Evolutionary conservation across 1,140 invertebrate genomes (phyloP).

Genomic region (Coenobita brevimanus): DNA sequence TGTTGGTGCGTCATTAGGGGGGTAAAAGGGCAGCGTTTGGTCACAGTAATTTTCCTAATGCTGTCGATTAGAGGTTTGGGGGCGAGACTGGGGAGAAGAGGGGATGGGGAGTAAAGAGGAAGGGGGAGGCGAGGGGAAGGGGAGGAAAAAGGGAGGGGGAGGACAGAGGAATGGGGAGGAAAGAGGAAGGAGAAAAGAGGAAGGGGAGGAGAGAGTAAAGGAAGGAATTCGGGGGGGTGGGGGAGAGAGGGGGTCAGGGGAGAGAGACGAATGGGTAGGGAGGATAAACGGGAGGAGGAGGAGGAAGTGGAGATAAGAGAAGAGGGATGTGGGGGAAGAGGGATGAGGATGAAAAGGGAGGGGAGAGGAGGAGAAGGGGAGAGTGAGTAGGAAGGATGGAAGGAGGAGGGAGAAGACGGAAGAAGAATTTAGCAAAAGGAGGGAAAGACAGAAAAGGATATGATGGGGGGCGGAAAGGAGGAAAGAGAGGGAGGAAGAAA

Average conservation of each 20-base stretch:
- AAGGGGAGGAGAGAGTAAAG: not conserved
- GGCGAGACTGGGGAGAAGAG: not conserved
- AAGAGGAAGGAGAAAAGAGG: not conserved
- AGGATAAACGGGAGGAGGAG: not conserved
- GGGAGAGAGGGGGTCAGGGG: not conserved
- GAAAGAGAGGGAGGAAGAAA: not conserved
- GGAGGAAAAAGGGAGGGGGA: not conserved
- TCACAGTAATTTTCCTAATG: conserved; percentile 18
- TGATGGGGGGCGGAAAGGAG: not conserved
- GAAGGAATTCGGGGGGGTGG: not conserved
- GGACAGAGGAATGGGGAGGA: not conserved
- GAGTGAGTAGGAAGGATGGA: not conserved
- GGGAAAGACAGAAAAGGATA: not conserved
- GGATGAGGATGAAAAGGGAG: not conserved
- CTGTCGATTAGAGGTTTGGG: not conserved
- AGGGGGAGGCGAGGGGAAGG: not conserved
- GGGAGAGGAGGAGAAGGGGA: not conserved
- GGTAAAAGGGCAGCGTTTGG: conserved; percentile 4
- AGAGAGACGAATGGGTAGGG: not conserved
- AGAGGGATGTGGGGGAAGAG: no score
- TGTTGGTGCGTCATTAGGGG: conserved; percentile 8
- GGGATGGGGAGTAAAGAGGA: not conserved
- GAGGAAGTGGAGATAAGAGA: not conserved
- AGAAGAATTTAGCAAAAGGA: not conserved
- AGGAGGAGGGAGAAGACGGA: not conserved